Percentiles rank a stretch among this genome's conserved stretches.
phyloP scores from a whole-genome alignment of 2,797 vertebrate species.

The Rhyacichthys aspro region DNA sequence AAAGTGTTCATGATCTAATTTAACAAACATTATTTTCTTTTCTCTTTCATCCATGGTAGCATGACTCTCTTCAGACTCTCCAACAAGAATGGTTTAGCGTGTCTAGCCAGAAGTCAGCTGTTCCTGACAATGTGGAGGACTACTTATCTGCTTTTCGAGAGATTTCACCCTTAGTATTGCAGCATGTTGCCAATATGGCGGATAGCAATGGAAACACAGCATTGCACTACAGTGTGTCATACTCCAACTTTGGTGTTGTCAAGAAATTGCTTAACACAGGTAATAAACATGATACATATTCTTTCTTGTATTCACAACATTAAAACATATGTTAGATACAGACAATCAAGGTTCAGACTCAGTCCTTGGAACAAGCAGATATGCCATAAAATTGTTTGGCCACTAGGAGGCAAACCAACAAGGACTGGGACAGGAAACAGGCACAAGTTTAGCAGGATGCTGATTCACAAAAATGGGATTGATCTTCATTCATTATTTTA shows the following conservation, averaged over 20 bases:
- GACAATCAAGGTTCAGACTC: too few species aligned
- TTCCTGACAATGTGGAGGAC: constrained; percentile 85
- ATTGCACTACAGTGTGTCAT: constrained; percentile 97
- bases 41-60: constrained; percentile 74
- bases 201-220: constrained; percentile 97
- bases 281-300: constrained; percentile 46
- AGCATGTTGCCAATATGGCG: constrained; percentile 90
- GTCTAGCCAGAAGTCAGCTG: constrained; percentile 91
- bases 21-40: too few species aligned
- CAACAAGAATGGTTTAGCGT: constrained; percentile 96
- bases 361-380: too few species aligned
- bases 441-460: neutral
- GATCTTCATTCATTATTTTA: neutral
- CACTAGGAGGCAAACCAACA: constrained; percentile 18
- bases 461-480: neutral
- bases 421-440: neutral
- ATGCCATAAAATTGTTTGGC: neutral
- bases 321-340: neutral
- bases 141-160: constrained; percentile 85
- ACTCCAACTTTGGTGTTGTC: constrained; percentile 95
- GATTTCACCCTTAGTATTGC: constrained; percentile 85
- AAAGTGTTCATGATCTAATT: too few species aligned
- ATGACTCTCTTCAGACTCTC: constrained; percentile 89
- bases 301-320: neutral
- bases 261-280: constrained; percentile 91